phyloP scores from a whole-genome alignment of 2,113 vertebrate species.

The Pelvicachromis taeniatus region DNA sequence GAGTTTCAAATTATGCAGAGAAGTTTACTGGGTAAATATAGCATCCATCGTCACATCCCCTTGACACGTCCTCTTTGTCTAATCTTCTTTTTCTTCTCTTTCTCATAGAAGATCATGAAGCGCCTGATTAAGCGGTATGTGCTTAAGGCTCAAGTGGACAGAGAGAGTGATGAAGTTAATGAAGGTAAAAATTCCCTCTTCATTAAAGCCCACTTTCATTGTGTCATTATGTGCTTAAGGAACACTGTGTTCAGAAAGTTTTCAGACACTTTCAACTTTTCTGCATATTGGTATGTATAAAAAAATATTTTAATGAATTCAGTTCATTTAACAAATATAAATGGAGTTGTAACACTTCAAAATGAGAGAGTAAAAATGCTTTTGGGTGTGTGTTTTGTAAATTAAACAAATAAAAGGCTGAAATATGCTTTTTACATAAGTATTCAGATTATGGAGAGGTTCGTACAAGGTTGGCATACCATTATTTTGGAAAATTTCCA shows the following conservation, averaged over 20 bases:
- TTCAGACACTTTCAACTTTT: background rate
- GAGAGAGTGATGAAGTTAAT: constrained; percentile 96
- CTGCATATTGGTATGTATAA: background rate
- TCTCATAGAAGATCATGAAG: constrained; percentile 93
- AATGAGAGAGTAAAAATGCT: background rate
- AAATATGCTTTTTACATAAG: background rate
- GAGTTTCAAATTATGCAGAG: background rate
- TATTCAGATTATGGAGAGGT: background rate
- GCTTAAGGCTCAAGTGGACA: constrained; percentile 94
- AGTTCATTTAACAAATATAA: background rate
- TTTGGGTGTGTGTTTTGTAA: background rate
- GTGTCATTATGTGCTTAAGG: background rate
- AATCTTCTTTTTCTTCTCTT: constrained; percentile 14
- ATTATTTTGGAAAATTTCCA: background rate
- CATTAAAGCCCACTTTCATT: background rate
- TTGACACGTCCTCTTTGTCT: background rate
- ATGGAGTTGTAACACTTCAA: background rate
- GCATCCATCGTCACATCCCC: background rate
- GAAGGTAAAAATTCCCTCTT: constrained; percentile 80
- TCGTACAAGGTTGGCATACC: background rate
- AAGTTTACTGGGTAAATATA: background rate
- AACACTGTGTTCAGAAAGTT: background rate
- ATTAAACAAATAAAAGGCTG: background rate
- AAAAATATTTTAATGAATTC: background rate
- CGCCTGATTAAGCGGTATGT: constrained; percentile 95